Evolutionary conservation across 1,140 invertebrate species (phyloP), one percentile per base, ranked within the genome.

Genomic region (Rhagoletis pomonella): DNA sequence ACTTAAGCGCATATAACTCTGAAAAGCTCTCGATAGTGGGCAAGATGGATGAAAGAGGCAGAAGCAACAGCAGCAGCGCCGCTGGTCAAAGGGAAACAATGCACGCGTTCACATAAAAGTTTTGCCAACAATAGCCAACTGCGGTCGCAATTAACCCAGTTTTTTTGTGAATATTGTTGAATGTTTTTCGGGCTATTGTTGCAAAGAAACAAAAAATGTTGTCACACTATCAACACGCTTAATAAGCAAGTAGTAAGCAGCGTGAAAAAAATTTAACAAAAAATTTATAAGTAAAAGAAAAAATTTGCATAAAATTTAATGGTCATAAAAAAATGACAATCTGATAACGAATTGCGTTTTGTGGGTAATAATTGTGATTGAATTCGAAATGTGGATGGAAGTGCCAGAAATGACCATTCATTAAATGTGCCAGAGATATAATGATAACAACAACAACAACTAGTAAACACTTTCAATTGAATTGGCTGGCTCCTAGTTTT

Each of bases 331-430:
- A 73, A 47, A 73, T 44, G 67, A 73, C 42, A 44, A 42, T 47
- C 67, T 47, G 67, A 73, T 73, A 73, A 73, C 67, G 67, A 73
- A 47, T 73, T 14, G 42, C 67, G 14, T 47, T 47, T 73, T 17
- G 44, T 73, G 67, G 42, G 12, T 39, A 73, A 73, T 73, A 44
- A 73, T 73, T 44, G 67, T 73, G 67, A 73, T 73, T 73, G 67
- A 73, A 73, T 73, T 44, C 67, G 67, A 3, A 17, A 73, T 73
- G 67, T 73, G 67, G 42, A 47, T 73, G 39, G 9, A 39, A 47
- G 67, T 17, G 44, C 39, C 44, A 47, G 42, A 42, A 39, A 42
- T 17, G 3, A 9, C 42, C 42, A 73, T 29, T 29, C 29, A 29
- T 67, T 42, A 67, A 73, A 12, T 73, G 14, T 73, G 67, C 39